Evolutionary conservation across 2,888 invertebrate species (phyloP), one percentile per base, ranked within the genome.

Genomic region (Theodoxus fluviatilis): DNA sequence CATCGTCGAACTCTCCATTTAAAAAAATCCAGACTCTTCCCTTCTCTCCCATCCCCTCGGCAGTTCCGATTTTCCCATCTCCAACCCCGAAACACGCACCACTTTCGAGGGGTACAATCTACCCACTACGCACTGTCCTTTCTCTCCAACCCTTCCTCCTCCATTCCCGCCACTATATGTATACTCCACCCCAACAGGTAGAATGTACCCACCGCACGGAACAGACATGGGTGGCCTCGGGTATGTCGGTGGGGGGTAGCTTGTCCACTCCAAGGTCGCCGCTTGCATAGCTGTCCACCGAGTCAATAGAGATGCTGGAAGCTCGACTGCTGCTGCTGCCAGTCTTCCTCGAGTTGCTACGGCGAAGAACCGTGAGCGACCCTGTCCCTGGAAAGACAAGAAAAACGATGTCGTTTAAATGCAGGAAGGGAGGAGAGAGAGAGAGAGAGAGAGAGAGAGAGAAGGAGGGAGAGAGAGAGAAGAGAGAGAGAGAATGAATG

Each of bases 181-280:
- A n/a, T n/a, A n/a, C n/a, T n/a, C n/a, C n/a, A n/a, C n/a, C n/a
- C n/a, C n/a, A n/a, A n/a, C n/a, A n/a, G n/a, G n/a, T n/a, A n/a
- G n/a, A n/a, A n/a, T n/a, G n/a, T n/a, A n/a, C n/a, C n/a, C 85
- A 94, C 94, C 94, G 93, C 88, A 93, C 77, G 74, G 85, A 84
- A 78, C 85, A 85, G 73, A 83, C 81, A 77, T 85, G 85, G 18
- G 84, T 80, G 65, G 94, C 94, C 85, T 94, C 94, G 85, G 94
- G 93, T 88, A 94, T 94, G 89, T 94, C 94, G 87, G 93, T 92
- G 86, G 93, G 90, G 85, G 94, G 94, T 89, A 94, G 90, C 89
- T 91, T 92, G 81, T 94, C 94, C 70, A 92, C 92, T 78, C 92
- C 91, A 64, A 94, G 90, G 86, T 93, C 93, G 12, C 82, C 78